phyloP scores from a whole-genome alignment of 2,888 invertebrate genomes.

The Meiosimyza decipiens region DNA sequence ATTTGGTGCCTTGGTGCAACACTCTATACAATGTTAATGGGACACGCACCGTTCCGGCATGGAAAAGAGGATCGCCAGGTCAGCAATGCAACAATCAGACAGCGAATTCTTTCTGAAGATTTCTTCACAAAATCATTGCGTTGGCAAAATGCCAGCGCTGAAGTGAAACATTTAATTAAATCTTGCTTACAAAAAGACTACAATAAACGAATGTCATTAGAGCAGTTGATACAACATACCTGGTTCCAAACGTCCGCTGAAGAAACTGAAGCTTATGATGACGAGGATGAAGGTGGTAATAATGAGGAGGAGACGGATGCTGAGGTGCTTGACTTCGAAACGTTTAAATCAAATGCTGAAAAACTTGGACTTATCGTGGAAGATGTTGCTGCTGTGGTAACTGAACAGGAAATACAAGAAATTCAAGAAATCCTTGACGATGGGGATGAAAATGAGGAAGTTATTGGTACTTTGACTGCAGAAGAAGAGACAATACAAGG shows the following conservation, averaged over 20 bases:
- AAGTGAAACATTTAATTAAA: conserved; percentile 52
- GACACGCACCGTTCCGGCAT: conserved; percentile 82
- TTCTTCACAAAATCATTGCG: conserved; percentile 54
- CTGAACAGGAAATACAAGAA: conserved; percentile 24
- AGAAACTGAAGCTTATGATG: conserved; percentile 17
- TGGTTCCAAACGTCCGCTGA: conserved; percentile 54
- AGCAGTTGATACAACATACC: conserved; percentile 67
- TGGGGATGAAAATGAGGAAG: conserved; percentile 58
- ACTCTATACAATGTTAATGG: conserved; percentile 78
- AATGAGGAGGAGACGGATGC: not conserved
- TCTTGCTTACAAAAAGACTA: conserved; percentile 56
- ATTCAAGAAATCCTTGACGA: conserved; percentile 53
- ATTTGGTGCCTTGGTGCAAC: conserved; percentile 97
- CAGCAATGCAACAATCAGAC: conserved; percentile 48
- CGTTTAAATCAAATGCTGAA: conserved; percentile 20
- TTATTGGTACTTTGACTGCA: not conserved
- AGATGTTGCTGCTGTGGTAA: not conserved
- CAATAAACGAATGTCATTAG: conserved; percentile 51
- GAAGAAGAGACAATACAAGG: conserved; percentile 12
- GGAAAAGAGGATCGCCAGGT: conserved; percentile 47
- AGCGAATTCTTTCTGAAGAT: conserved; percentile 56
- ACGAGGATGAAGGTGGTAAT: conserved; percentile 22
- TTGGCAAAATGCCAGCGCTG: conserved; percentile 54
- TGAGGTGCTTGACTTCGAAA: conserved; percentile 19
- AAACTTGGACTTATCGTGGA: not conserved